Conservation (phyloP, 2,113 vertebrate genomes). For the Mobula hypostoma region DNA sequence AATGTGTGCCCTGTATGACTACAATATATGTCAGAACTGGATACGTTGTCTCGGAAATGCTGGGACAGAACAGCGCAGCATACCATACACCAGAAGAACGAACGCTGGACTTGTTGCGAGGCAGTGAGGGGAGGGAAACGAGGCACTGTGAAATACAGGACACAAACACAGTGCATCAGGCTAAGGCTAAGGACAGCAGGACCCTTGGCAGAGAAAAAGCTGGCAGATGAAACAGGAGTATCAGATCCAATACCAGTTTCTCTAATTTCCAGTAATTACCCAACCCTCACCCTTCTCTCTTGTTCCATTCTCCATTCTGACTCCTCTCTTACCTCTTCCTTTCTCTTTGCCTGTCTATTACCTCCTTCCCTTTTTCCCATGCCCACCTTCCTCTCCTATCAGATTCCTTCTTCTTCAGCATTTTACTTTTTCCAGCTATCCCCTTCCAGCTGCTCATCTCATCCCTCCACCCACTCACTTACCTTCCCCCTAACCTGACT, state of each 20-base stretch:
- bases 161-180: background rate
- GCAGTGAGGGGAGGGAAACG: background rate
- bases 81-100: background rate
- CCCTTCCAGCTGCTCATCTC: too few species aligned
- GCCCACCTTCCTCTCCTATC: too few species aligned
- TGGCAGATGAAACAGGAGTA: background rate
- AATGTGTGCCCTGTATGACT: constrained; percentile 17
- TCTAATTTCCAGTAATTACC: too few species aligned
- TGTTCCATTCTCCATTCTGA: too few species aligned
- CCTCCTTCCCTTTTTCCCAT: too few species aligned
- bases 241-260: background rate
- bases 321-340: too few species aligned
- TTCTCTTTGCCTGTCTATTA: too few species aligned
- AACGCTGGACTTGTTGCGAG: background rate
- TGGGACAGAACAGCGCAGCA: background rate
- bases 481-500: too few species aligned
- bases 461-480: too few species aligned
- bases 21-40: background rate
- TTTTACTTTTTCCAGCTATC: too few species aligned
- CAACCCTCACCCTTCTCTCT: too few species aligned
- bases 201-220: background rate
- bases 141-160: background rate
- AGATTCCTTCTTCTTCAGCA: too few species aligned
- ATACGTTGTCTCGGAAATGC: background rate
- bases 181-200: background rate